Percentiles rank a stretch among this genome's conserved stretches.
These are phyloP conservation scores for Oryzias woworae DNA, from an alignment of 2,113 vertebrate species.

Conservation along the genomic window DNA sequence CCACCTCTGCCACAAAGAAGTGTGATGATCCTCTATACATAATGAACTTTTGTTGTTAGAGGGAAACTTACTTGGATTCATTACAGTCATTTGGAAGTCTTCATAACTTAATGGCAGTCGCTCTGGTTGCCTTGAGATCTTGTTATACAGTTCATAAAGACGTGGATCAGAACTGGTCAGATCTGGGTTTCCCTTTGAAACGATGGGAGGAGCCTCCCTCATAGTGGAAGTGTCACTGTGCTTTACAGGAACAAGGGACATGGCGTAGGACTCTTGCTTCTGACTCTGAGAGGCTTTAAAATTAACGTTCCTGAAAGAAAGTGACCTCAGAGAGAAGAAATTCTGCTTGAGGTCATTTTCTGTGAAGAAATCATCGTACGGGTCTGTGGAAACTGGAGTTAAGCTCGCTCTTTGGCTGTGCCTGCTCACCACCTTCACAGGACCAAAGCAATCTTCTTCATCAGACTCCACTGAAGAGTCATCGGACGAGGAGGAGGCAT, in stretches of 20 bases:
- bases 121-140: constrained; percentile 48
- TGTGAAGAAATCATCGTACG: constrained; percentile 79
- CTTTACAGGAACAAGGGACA: constrained; percentile 21
- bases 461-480: constrained; percentile 58
- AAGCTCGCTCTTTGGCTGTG: constrained; percentile 16
- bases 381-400: constrained; percentile 55
- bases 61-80: constrained; percentile 78
- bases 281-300: constrained; percentile 26
- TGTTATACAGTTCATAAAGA: constrained; percentile 55
- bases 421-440: constrained; percentile 62
- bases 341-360: constrained; percentile 54
- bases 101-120: constrained; percentile 46
- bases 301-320: constrained; percentile 70
- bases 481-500: constrained; percentile 73
- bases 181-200: constrained; percentile 36
- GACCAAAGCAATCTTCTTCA: constrained; percentile 50
- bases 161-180: constrained; percentile 50
- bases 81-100: constrained; percentile 56
- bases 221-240: constrained; percentile 3
- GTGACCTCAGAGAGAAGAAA: constrained; percentile 66
- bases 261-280: constrained; percentile 17
- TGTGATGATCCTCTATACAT: no score
- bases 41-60: no score
- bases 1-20: no score
- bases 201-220: constrained; percentile 24